A percentile compares a stretch with the other conserved stretches of the same genome.
phyloP scores from a whole-genome alignment of 2,888 invertebrate genomes.

The Caenorhabditis wallacei region DNA sequence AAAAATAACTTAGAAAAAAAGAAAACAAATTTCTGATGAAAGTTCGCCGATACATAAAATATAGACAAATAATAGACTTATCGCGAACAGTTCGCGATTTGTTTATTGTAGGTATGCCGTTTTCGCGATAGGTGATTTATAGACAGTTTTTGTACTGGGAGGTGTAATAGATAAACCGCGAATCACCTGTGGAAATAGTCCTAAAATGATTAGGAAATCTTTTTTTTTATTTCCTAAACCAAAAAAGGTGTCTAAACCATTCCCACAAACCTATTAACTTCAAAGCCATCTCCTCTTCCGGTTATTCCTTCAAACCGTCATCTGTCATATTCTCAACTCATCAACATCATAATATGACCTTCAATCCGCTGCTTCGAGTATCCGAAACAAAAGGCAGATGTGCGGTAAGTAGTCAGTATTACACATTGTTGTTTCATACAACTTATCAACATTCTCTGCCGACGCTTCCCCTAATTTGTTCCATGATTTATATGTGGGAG shows the following conservation, averaged over 20 bases:
- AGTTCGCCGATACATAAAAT: too few relatives aligned
- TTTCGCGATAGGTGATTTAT: too few relatives aligned
- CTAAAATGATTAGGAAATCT: too few relatives aligned
- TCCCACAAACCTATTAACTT: conserved; percentile 35
- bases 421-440: conserved; percentile 31
- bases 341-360: conserved; percentile 58
- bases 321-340: conserved; percentile 35
- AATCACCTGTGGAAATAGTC: too few relatives aligned
- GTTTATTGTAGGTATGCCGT: too few relatives aligned
- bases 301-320: neutral
- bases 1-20: too few relatives aligned
- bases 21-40: too few relatives aligned
- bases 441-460: conserved; percentile 23
- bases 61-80: too few relatives aligned
- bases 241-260: conserved; percentile 19
- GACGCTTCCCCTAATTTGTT: conserved; percentile 30
- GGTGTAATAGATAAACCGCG: too few relatives aligned
- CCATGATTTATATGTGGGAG: conserved; percentile 44
- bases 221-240: neutral
- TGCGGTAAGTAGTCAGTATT: conserved; percentile 53
- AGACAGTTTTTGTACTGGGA: too few relatives aligned
- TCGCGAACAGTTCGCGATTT: too few relatives aligned
- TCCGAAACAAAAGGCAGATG: conserved; percentile 57
- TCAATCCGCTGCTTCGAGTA: conserved; percentile 27
- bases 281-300: conserved; percentile 21